These are phyloP conservation scores for Syngnathus scovelli DNA, from an alignment of 2,113 vertebrate species.

Conservation along the genomic window DNA sequence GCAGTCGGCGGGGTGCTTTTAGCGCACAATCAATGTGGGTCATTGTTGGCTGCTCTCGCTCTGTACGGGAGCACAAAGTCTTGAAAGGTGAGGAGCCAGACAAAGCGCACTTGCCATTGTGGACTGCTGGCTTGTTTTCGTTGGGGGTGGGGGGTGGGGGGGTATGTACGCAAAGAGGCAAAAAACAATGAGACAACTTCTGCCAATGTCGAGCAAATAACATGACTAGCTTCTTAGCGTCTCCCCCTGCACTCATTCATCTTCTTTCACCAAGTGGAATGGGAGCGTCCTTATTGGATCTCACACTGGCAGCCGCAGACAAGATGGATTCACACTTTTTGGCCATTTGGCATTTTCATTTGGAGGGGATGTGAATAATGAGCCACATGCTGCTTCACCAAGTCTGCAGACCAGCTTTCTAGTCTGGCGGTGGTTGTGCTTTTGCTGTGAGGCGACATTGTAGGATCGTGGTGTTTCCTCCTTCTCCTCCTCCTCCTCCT, in stretches of 20 bases:
- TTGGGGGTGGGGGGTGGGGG: too few species aligned
- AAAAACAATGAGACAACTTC: too few species aligned
- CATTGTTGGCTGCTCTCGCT: constrained; percentile 1
- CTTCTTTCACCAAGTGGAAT: background rate
- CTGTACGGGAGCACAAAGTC: constrained; percentile 2
- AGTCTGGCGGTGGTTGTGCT: background rate
- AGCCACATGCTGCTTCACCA: background rate
- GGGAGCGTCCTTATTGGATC: background rate
- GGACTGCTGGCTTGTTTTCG: constrained; percentile 12
- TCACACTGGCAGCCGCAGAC: constrained; percentile 5
- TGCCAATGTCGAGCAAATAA: too few species aligned
- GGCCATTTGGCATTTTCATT: background rate
- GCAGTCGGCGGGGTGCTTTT: background rate
- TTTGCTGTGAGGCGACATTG: too few species aligned
- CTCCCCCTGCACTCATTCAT: constrained; percentile 9
- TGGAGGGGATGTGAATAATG: background rate
- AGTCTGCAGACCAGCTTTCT: background rate
- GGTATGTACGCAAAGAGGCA: too few species aligned
- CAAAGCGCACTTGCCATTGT: constrained; percentile 53
- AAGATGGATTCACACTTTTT: constrained; percentile 6
- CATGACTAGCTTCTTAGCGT: constrained; percentile 1
- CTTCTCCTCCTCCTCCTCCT: background rate
- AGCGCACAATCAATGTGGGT: background rate
- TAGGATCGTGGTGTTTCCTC: background rate
- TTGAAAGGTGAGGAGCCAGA: constrained; percentile 12